Evolutionary conservation across 1,140 invertebrate species (phyloP), one percentile per base, ranked within the genome.

Genomic region (Atopsyche davidsoni): DNA sequence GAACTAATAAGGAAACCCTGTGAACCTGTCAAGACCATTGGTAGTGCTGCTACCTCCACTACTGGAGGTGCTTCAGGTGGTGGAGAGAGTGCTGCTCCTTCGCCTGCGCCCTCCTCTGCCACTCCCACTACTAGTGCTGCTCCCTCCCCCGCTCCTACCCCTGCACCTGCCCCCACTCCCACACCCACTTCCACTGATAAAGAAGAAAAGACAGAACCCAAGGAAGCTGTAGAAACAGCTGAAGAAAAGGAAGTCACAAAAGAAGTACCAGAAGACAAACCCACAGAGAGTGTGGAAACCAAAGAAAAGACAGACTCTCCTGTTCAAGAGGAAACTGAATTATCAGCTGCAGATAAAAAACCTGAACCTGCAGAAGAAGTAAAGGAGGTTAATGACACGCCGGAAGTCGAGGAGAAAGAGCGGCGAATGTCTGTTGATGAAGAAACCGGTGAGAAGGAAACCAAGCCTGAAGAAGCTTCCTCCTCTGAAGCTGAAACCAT

Each of bases 1-100:
- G 89, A 93, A 66, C 74, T 92, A 56, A 85, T 94, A 16, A 79
- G 85, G 3, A 89, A 89, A 59, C 84, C 86, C 0, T 80, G 84
- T 1, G 85, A 87, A 54, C 82, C 83, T 1, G 78, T 82, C 2
- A 79, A 81, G 49, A 22, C 60, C 18, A 61, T 68, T 19, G 59
- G 58, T 1, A 59, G 63, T 6, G 53, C 59, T 1, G 61, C 51
- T 0, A 60, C 60, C 7, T 56, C 59, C 34, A 58, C 63, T 34
- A 59, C 64, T 19, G 54, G 57, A 16, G 43, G 58, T 49, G 53
- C 65, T 22, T 46, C 54, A 14, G 40, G 55, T 40, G 56, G 73
- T 58, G 59, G 75, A 68, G 66, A 81, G 67, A 85, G 84, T 54
- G 83, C 84, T 7, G 83, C 85, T 0, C 75, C 86, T 0, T 84